Percentiles rank a stretch among this genome's conserved stretches.
phyloP scores from a whole-genome alignment of 2,797 vertebrate species.

The Liasis olivaceus region DNA sequence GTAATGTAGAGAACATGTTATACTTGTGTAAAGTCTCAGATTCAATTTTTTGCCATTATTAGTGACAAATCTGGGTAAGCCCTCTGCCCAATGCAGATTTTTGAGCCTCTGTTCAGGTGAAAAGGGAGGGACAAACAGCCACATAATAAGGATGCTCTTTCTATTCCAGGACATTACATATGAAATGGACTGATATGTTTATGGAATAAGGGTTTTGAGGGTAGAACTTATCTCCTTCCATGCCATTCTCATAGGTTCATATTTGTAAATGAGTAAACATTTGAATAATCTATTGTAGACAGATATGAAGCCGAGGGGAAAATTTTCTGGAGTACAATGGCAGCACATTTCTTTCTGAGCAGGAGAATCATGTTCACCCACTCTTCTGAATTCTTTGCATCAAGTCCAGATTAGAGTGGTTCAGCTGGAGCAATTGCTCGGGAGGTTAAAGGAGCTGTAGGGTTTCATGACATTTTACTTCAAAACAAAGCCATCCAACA shows the following conservation, averaged over 20 bases:
- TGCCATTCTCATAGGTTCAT: background rate
- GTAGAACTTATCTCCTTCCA: background rate
- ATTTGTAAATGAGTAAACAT: background rate
- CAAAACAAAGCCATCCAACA: background rate
- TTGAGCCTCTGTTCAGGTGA: background rate
- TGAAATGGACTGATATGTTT: background rate
- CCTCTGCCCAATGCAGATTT: background rate
- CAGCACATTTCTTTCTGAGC: background rate
- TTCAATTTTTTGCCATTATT: background rate
- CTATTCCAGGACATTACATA: background rate
- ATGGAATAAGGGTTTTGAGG: background rate
- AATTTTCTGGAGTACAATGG: background rate
- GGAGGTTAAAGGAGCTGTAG: background rate
- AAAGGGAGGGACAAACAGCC: background rate
- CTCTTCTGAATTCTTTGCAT: background rate
- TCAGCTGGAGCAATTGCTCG: background rate
- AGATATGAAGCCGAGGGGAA: background rate
- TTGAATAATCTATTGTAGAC: conserved; percentile 43
- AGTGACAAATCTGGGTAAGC: background rate
- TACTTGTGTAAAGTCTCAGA: background rate
- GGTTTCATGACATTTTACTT: background rate
- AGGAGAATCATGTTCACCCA: background rate
- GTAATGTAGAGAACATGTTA: background rate
- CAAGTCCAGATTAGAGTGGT: background rate
- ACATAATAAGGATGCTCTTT: background rate